Base-by-base conservation (phyloP, 1,140 invertebrate species). In the Lethrus apterus region DNA sequence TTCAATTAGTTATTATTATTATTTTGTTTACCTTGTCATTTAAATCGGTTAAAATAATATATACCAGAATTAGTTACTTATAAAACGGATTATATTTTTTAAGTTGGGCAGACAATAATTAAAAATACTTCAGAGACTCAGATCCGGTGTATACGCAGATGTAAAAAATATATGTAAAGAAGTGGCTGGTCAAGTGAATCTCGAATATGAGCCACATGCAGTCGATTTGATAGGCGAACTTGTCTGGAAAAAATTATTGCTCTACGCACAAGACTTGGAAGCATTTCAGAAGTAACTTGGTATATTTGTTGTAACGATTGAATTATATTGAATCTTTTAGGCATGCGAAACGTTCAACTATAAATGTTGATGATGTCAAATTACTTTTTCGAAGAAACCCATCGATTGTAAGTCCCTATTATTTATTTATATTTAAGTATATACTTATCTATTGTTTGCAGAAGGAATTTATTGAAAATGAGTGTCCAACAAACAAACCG, bases 281-380 rank as follows among this genome's bases (percentile, higher is more conserved):
- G 67, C 66, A 17, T 77, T 76, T 63, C 68, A 72, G 5, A 76
- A 73, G 75, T 77, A 65, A 43, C 58, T 63, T n/a, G n/a, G 38
- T 46, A 23, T 26, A 1, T 19, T 21, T 35, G 15, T 42, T 26
- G 9, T 3, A 35, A 38, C 2, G 14, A 23, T 41, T 21, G 8
- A 26, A 13, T 42, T 17, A 7, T 11, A 17, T 15, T 42, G 17
- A 26, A 10, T 46, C 47, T 64, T 66, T 45, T 44, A 77, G 75
- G 47, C 75, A 77, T 52, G 73, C 70, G 0, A 76, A 74, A 59
- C 64, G 75, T 20, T 60, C 68, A 13, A 70, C 66, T 3, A 64
- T 76, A 15, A 75, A 68, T 48, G 35, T 60, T 1, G 73, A 76
- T 21, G 74, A 76, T 57, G 70, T 76, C 0, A 75, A 73, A 59